Base-by-base conservation (phyloP, 2,113 vertebrate genomes). In the Opisthocomus hoazin region DNA sequence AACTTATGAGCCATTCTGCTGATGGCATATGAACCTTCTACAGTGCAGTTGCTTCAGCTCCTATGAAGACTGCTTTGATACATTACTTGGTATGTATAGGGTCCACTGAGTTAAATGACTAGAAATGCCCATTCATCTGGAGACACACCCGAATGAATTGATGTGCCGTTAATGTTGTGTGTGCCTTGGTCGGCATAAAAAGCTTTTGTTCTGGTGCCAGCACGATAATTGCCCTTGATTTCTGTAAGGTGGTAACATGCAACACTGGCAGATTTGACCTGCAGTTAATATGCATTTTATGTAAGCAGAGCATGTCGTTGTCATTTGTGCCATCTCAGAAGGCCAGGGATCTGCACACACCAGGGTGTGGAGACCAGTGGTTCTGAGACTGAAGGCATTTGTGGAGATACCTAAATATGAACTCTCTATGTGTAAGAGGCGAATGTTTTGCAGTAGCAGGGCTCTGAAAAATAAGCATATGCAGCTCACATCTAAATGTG, bases 41-140 rank as follows among this genome's bases (percentile, higher is more conserved):
- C 5, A 0, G 3, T 51, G 61, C 43, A 58, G 46, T 53, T 77
- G 66, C 57, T 80, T 66, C 71, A 23, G 48, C n/a, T 89, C 19
- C 43, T 27, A 6, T 26, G 39, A 90, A 15, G 22, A 10, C 36
- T 17, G 6, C n/a, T 58, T 87, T 45, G 50, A 8, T 51, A 2
- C 24, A 71, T 81, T 48, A 4, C n/a, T 60, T 43, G 6, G 26
- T 29, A 16, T 16, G 21, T 66, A 32, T 60, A 43, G n/a, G 27
- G 57, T 78, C 43, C 83, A 26, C 45, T 22, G 64, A 43, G 36
- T 71, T 75, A 77, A 68, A 65, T 82, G 46, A 32, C 77, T 88
- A 29, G 77, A 92, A 81, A 48, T 86, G 69, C 75, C 94, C 87
- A 48, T 95, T 97, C 66, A 65, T 89, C 54, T 83, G 89, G 63